Evolutionary conservation across 2,113 vertebrate species (phyloP), one percentile per base, ranked within the genome.

Genomic region (Polyodon spathula): DNA sequence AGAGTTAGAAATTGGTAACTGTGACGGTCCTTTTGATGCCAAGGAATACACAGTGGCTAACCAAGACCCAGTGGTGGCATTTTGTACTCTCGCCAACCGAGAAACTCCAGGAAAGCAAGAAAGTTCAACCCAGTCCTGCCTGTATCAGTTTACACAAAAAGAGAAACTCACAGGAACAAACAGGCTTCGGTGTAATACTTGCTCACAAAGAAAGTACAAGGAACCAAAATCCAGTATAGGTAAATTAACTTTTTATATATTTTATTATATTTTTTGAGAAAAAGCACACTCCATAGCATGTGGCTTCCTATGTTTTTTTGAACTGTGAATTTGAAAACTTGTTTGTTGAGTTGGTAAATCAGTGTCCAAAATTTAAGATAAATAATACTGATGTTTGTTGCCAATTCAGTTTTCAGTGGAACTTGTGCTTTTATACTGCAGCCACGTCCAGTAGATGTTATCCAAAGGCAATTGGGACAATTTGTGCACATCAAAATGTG

Each of bases 71-170:
- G 89, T 90, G 69, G 79, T 76, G 7, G 94, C 92, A 8, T 98
- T 98, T 78, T 75, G 72, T 63, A 88, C 91, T 0, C 84, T 97
- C 59, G 85, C 92, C 0, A 70, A 72, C 61, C 87, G 93, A 68
- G 76, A 73, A n/a, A 58, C 69, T 3, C 78, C 86, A 5, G 86
- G 74, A 56, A 71, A 66, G 0, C 87, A 91, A 39, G 92, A 93
- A 55, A 86, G 86, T 67, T 97, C 95, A 0, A 70, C 97, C 38
- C 72, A 88, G 54, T 87, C 92, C 6, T 94, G 92, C 64, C 88
- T 98, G 0, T 89, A 87, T 72, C 92, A 95, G 59, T 99, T 99
- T 66, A 98, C 94, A 8, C 84, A 85, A 17, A 93, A 93, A 37
- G 95, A 98, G 75, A 89, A 87, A 7, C 88, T 99, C 46, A 89